These are phyloP conservation scores for Plodia interpunctella DNA, from an alignment of 1,140 invertebrate genomes.

Conservation along the genomic window DNA sequence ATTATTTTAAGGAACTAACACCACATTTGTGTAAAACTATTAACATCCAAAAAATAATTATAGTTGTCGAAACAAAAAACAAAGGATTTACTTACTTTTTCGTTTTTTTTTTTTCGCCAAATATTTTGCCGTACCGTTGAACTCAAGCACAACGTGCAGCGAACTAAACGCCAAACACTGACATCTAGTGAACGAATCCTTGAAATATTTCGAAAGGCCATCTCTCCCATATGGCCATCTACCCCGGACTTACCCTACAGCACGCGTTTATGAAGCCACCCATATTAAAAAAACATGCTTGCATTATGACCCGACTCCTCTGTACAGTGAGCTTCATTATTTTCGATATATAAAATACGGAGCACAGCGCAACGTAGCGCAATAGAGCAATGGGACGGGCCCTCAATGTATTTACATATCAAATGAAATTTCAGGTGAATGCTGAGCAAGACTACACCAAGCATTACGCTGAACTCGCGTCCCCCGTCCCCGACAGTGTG, in stretches of 20 bases:
- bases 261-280: too few species aligned
- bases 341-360: too few species aligned
- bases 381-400: too few species aligned
- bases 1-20: slow-evolving; percentile 23
- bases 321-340: too few species aligned
- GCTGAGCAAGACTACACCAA: slow-evolving; percentile 36
- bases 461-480: slow-evolving; percentile 50
- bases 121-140: slow-evolving; percentile 10
- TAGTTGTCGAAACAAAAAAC: slow-evolving; percentile 20
- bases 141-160: slow-evolving; percentile 10
- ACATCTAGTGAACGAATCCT: slow-evolving; percentile 9
- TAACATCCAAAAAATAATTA: slow-evolving; percentile 18
- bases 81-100: slow-evolving; percentile 21
- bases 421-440: slow-evolving; percentile 20
- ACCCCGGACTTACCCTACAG: background rate
- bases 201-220: slow-evolving; percentile 16
- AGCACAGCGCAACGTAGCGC: too few species aligned
- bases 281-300: too few species aligned
- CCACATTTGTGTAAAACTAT: slow-evolving; percentile 18
- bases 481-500: slow-evolving; percentile 38
- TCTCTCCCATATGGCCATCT: slow-evolving; percentile 21
- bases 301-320: too few species aligned
- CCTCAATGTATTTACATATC: too few species aligned
- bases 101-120: slow-evolving; percentile 16
- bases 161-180: slow-evolving; percentile 14